These are phyloP conservation scores for Pangasius sanitwongsei DNA, from an alignment of 2,797 vertebrate species.

Conservation along the genomic window DNA sequence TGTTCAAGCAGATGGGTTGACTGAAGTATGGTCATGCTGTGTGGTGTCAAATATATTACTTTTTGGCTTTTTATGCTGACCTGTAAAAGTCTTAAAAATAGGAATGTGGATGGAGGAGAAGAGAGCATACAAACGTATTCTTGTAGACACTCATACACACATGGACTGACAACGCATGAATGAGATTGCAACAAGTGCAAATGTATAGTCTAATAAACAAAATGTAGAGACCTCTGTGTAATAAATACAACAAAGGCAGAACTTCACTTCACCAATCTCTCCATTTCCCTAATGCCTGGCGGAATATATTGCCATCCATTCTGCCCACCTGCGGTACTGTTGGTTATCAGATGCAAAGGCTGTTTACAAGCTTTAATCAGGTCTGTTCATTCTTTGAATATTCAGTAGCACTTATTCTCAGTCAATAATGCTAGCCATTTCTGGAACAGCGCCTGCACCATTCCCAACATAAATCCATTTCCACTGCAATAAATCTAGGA, in stretches of 20 bases:
- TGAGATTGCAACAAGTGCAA: conserved; percentile 29
- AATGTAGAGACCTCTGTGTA: background rate
- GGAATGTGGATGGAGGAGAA: conserved; percentile 17
- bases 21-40: conserved; percentile 67
- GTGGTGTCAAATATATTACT: conserved; percentile 29
- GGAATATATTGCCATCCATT: conserved; percentile 28
- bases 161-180: conserved; percentile 24
- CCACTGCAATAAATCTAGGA: conserved; percentile 57
- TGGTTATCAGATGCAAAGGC: conserved; percentile 22
- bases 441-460: conserved; percentile 66
- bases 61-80: conserved; percentile 20
- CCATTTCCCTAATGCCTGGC: conserved; percentile 39
- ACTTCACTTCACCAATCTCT: conserved; percentile 16
- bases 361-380: conserved; percentile 67
- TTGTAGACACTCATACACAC: conserved; percentile 28
- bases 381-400: conserved; percentile 70
- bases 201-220: background rate
- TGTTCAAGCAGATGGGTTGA: conserved; percentile 55
- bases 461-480: conserved; percentile 56
- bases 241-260: conserved; percentile 15
- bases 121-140: conserved; percentile 3
- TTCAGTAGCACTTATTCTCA: conserved; percentile 72
- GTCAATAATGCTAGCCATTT: conserved; percentile 64
- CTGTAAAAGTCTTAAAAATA: conserved; percentile 13
- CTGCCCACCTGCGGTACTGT: conserved; percentile 13